Conservation (phyloP, 2,888 invertebrate genomes). For the Chloroclysta siterata region DNA sequence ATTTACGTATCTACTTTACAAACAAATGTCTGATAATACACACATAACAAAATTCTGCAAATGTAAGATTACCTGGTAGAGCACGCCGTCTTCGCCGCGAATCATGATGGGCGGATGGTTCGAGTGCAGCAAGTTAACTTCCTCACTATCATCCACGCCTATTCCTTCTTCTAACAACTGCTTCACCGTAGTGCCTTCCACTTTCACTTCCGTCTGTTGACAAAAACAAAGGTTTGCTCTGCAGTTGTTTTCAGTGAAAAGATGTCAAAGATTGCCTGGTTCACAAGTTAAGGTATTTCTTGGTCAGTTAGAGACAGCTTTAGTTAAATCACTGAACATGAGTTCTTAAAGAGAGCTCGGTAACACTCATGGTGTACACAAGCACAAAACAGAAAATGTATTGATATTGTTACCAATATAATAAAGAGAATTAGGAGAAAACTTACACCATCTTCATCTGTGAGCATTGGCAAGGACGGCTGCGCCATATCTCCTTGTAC, state of each 20-base stretch:
- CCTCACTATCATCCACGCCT: slow-evolving; percentile 73
- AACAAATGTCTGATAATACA: too few relatives aligned
- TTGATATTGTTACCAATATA: not conserved
- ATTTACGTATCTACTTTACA: too few relatives aligned
- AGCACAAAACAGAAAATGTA: not conserved
- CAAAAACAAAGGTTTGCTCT: slow-evolving; percentile 1
- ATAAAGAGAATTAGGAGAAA: not conserved
- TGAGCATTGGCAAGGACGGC: slow-evolving; percentile 76
- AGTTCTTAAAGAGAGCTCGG: too few relatives aligned
- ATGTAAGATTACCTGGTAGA: slow-evolving; percentile 85
- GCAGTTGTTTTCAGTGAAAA: not conserved
- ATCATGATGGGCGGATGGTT: slow-evolving; percentile 89
- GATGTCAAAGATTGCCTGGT: too few relatives aligned
- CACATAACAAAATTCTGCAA: too few relatives aligned
- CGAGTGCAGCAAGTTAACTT: slow-evolving; percentile 67
- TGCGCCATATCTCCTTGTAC: slow-evolving; percentile 80
- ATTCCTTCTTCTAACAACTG: slow-evolving; percentile 77
- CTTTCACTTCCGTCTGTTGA: slow-evolving; percentile 73
- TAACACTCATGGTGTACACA: too few relatives aligned
- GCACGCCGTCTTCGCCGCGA: slow-evolving; percentile 93
- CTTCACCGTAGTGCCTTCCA: slow-evolving; percentile 86
- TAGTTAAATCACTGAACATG: too few relatives aligned
- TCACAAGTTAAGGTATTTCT: not conserved
- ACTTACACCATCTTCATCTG: slow-evolving; percentile 80
- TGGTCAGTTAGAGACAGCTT: not conserved